These are phyloP conservation scores for Gymnocheta viridis DNA, from an alignment of 2,888 invertebrate species.

Conservation along the genomic window DNA sequence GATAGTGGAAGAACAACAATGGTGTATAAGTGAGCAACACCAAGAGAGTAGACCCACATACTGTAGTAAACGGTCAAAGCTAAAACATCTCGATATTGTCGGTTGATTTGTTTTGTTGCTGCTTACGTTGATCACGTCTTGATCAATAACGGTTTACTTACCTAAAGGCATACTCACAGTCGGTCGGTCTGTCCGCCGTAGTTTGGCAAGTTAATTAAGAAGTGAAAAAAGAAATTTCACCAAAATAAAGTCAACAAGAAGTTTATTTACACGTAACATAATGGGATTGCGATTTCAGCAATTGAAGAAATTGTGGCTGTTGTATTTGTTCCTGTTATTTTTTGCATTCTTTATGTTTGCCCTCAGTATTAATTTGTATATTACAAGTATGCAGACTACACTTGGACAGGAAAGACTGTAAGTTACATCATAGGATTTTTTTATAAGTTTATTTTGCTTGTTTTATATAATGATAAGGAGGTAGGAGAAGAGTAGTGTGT, in stretches of 20 bases:
- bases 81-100: conserved; percentile 29
- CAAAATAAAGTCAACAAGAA: conserved; percentile 53
- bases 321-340: conserved; percentile 81
- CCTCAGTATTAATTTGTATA: conserved; percentile 81
- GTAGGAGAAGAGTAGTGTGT: not conserved
- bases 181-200: conserved; percentile 14
- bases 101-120: not conserved
- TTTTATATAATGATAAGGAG: not conserved
- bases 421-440: conserved; percentile 50
- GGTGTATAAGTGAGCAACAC: conserved; percentile 57
- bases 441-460: not conserved
- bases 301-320: conserved; percentile 80
- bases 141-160: conserved; percentile 3
- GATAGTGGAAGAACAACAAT: conserved; percentile 2
- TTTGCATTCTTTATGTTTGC: conserved; percentile 82
- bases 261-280: conserved; percentile 65
- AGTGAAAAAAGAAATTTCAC: conserved; percentile 36
- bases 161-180: not conserved
- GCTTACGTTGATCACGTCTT: conserved; percentile 15
- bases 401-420: conserved; percentile 65
- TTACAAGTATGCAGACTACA: conserved; percentile 77
- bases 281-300: conserved; percentile 81
- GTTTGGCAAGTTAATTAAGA: conserved; percentile 25
- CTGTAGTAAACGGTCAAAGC: conserved; percentile 56
- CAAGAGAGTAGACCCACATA: conserved; percentile 52